phyloP scores from a whole-genome alignment of 2,888 invertebrate genomes.

The Pollenia amentaria region DNA sequence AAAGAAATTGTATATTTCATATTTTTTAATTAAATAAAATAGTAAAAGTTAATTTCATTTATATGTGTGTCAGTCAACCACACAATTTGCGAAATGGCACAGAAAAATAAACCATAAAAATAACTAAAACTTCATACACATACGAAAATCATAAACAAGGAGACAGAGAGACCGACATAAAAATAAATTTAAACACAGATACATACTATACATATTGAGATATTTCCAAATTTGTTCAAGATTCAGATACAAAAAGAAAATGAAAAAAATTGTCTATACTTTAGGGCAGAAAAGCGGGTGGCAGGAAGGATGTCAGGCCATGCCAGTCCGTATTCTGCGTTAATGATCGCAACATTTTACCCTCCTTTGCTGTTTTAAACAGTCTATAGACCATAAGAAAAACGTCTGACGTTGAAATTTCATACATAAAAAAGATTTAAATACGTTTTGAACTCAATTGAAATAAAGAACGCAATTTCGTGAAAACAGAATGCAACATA shows the following conservation, averaged over 20 bases:
- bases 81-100: conserved; percentile 13
- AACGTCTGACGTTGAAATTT: too few relatives aligned
- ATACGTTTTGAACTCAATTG: neutral
- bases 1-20: neutral
- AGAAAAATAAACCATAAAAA: conserved; percentile 29
- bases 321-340: too few relatives aligned
- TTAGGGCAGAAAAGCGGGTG: neutral
- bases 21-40: neutral
- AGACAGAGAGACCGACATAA: neutral
- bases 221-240: neutral
- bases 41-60: conserved; percentile 13
- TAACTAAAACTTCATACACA: neutral
- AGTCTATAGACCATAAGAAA: too few relatives aligned
- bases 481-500: too few relatives aligned
- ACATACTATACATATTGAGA: neutral
- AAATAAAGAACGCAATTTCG: neutral
- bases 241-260: neutral
- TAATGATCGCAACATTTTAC: too few relatives aligned
- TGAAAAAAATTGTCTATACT: too few relatives aligned
- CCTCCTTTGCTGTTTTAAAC: too few relatives aligned
- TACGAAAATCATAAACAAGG: neutral
- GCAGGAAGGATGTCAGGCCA: too few relatives aligned
- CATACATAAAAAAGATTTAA: too few relatives aligned
- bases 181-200: neutral
- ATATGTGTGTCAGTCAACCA: conserved; percentile 16